Conservation (phyloP, 2,113 vertebrate species). For the Laticauda laticaudata region DNA sequence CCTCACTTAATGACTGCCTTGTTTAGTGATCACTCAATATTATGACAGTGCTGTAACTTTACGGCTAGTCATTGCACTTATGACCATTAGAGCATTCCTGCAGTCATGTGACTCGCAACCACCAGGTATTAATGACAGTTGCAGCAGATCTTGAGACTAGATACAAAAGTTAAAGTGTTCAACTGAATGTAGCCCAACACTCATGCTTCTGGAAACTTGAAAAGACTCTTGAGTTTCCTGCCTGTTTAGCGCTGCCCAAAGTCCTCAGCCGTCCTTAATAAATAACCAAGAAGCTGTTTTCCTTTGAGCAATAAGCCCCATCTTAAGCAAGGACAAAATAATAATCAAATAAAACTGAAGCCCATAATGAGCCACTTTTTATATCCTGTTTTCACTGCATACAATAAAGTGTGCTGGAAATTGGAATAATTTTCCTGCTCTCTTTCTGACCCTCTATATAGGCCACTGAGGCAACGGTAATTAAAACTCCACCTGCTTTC, state of each 20-base stretch:
- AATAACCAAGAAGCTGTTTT: not conserved
- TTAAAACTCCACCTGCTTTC: not conserved
- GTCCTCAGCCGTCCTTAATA: not conserved
- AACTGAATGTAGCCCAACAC: not conserved
- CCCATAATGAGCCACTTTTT: not conserved
- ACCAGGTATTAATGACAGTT: not conserved
- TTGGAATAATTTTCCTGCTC: slow-evolving; percentile 8
- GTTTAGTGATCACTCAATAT: not conserved
- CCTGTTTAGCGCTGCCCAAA: not conserved
- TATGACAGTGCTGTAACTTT: not conserved
- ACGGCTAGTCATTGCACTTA: not conserved
- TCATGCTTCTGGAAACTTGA: not conserved
- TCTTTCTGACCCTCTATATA: not conserved
- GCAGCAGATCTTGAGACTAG: not conserved
- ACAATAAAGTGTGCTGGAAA: not conserved
- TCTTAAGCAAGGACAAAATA: not conserved
- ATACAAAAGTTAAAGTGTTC: not conserved
- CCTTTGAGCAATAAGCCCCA: not conserved
- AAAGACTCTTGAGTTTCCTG: not conserved
- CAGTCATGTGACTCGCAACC: not conserved
- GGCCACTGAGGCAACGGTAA: not conserved
- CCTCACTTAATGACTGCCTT: not conserved
- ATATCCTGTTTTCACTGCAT: slow-evolving; percentile 1
- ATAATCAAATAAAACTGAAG: not conserved
- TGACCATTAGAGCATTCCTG: not conserved